Evolutionary conservation across 2,888 invertebrate species (phyloP), one percentile per base, ranked within the genome.

Genomic region (Dicyrtomina minuta): DNA sequence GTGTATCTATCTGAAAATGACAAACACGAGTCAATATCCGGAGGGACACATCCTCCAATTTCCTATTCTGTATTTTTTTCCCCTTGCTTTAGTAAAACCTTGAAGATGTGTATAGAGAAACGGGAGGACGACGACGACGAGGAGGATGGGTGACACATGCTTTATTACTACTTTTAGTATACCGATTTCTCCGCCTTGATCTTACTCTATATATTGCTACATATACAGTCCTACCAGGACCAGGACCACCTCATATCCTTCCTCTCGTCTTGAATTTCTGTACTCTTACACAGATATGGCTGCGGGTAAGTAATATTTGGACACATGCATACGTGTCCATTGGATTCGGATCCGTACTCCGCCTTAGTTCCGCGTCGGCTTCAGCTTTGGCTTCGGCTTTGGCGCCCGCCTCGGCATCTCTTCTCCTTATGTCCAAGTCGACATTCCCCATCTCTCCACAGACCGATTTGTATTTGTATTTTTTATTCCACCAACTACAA

Each of bases 41-140:
- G 76, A 75, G 76, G 73, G 76, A 75, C 72, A 65, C 71, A 70
- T 71, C 70, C 71, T 70, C 73, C 74, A 75, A 74, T 74, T 76
- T 76, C 74, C 76, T 74, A 68, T 44, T 51, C 41, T 59, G 41
- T 60, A 43, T 53, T 65, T 70, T 66, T 71, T 64, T 60, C 59
- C 27, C 60, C 59, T 56, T 68, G 59, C 61, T 17, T 26, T n/a
- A n/a, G n/a, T n/a, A 62, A 20, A 67, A 22, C 24, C 39, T 46
- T 20, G 13, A 27, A 33, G 53, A 44, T 41, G 15, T n/a, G n/a
- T n/a, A n/a, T n/a, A n/a, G n/a, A n/a, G n/a, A n/a, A n/a, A n/a
- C n/a, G 22, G 15, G 20, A 51, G 44, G 17, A 13, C n/a, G n/a
- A 51, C 12, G 51, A n/a, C 8, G 17, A n/a, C 3, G 20, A 12